phyloP scores from a whole-genome alignment of 2,113 vertebrate genomes.

The Pedionomus torquatus region DNA sequence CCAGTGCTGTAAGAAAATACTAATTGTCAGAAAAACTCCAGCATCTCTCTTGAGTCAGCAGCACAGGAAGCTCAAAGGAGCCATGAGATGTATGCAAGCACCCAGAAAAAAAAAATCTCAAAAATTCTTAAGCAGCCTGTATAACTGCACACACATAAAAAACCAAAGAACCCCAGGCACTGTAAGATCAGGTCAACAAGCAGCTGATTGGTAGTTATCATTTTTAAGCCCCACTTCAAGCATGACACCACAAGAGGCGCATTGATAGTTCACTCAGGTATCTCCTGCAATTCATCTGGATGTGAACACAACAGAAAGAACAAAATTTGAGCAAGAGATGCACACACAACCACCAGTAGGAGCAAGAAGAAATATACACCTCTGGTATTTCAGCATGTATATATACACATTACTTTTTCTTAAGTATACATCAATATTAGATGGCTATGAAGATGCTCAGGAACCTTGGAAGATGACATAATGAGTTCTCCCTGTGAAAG shows the following conservation, averaged over 20 bases:
- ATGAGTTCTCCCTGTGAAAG: not conserved
- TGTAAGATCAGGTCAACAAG: not conserved
- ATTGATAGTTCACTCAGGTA: not conserved
- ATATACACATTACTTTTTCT: not conserved
- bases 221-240: not conserved
- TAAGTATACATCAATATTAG: not conserved
- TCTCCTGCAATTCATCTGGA: not conserved
- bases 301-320: not conserved
- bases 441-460: not conserved
- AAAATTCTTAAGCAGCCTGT: not conserved
- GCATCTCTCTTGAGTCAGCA: not conserved
- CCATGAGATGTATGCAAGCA: not conserved
- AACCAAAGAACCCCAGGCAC: not conserved
- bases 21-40: not conserved
- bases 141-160: not conserved
- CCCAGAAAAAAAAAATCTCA: not conserved
- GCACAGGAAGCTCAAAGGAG: not conserved
- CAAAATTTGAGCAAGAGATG: not conserved
- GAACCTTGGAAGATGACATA: not conserved
- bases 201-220: not conserved
- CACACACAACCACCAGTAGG: not conserved
- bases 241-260: rapidly evolving
- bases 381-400: not conserved
- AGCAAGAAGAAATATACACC: not conserved
- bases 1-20: not conserved